These are phyloP conservation scores for Conopomorpha cramerella DNA, from an alignment of 1,140 invertebrate genomes.

Conservation along the genomic window DNA sequence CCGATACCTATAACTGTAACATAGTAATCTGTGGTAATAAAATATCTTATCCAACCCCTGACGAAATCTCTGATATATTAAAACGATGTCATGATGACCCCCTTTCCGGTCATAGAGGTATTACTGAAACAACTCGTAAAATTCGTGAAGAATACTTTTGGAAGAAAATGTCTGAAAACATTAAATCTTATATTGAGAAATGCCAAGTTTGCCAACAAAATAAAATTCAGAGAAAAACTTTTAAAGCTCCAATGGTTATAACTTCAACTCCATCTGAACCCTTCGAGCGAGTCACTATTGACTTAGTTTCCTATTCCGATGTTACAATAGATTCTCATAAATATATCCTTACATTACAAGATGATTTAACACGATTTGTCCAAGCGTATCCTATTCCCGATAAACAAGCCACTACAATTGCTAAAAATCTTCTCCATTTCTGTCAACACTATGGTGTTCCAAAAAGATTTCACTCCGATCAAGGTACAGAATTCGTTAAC, in stretches of 20 bases:
- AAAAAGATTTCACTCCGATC: slow-evolving; percentile 1
- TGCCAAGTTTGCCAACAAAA: background rate
- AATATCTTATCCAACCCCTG: background rate
- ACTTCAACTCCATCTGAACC: background rate
- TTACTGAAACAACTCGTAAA: background rate
- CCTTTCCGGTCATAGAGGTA: background rate
- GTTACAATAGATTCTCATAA: background rate
- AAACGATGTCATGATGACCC: background rate
- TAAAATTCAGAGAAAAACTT: background rate
- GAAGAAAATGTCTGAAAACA: background rate
- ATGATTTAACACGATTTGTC: background rate
- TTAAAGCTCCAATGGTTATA: background rate
- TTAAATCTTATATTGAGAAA: background rate
- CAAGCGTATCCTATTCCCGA: background rate
- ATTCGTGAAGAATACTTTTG: background rate
- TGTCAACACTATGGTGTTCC: background rate
- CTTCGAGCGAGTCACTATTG: background rate
- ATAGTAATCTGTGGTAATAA: background rate
- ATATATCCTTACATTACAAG: background rate
- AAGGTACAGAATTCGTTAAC: background rate
- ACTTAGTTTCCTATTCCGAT: background rate
- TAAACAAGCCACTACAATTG: background rate
- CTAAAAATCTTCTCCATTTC: background rate
- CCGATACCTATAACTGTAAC: too few species aligned
- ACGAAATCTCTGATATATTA: background rate